A percentile compares a stretch with the other conserved stretches of the same genome.
These are phyloP conservation scores for Oryzias dopingdopingensis DNA, from an alignment of 2,797 vertebrate species.

Conservation along the genomic window DNA sequence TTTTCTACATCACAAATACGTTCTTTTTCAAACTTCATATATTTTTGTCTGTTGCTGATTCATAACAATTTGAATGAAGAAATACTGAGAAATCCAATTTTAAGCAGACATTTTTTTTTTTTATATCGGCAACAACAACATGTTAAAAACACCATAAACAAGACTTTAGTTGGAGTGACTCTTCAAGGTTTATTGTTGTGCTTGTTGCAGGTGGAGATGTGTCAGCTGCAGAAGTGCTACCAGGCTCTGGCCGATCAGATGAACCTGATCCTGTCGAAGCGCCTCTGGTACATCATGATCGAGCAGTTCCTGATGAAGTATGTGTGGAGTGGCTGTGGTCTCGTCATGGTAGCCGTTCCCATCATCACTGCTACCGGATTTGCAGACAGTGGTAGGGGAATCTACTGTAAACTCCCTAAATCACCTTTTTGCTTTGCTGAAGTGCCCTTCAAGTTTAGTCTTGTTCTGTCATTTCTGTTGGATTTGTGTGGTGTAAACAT, in stretches of 20 bases:
- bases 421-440: too few species aligned
- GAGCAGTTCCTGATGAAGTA: conserved; percentile 99
- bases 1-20: too few species aligned
- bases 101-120: too few species aligned
- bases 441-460: too few species aligned
- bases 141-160: too few species aligned
- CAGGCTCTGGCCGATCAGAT: conserved; percentile 90
- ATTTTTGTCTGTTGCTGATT: too few species aligned
- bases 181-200: neutral
- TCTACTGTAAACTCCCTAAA: neutral
- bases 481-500: too few species aligned
- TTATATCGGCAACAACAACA: too few species aligned
- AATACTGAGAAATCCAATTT: too few species aligned
- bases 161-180: neutral
- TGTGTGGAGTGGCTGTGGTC: conserved; percentile 94
- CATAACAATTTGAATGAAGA: too few species aligned
- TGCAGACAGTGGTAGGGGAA: conserved; percentile 87
- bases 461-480: neutral
- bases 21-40: too few species aligned
- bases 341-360: conserved; percentile 97
- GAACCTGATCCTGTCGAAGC: conserved; percentile 96
- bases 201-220: conserved; percentile 90
- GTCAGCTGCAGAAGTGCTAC: conserved; percentile 96
- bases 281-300: conserved; percentile 98
- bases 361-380: conserved; percentile 97